Evolutionary conservation across 2,113 vertebrate species (phyloP), one percentile per base, ranked within the genome.

Genomic region (Pelvicachromis taeniatus): DNA sequence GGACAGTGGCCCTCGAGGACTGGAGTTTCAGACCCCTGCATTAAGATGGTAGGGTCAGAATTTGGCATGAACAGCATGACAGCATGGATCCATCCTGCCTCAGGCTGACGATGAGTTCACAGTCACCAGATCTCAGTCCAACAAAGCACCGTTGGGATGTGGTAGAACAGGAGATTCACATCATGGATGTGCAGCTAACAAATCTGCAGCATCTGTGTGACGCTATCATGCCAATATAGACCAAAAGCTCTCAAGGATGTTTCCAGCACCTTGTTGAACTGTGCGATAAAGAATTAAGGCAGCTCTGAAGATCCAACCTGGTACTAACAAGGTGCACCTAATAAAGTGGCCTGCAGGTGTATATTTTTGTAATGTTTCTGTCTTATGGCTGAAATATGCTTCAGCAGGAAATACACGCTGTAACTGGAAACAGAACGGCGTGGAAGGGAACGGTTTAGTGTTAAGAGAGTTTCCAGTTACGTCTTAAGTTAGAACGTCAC

Each of bases 361-460:
- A 75, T 31, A 52, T 33, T 33, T 52, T 33, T 75, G 26, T 31
- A 75, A 70, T 21, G 23, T 13, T 5, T 59, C 7, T 45, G 3
- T 59, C 26, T 50, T 26, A 77, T 38, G 33, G 13, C 61, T 65
- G 11, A 65, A 38, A 65, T 65, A 38, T 5, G 33, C 61, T 65
- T 65, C 61, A 38, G 61, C 61, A 65, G 61, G 61, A 65, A 65
- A 65, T 38, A 65, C 38, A 65, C 33, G 6, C 61, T 65, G 59
- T 65, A 65, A 65, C 33, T 5, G 33, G 6, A 65, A 38, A 65
- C 33, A 65, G 61, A 65, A 65, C 38, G 38, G 10, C n/a, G 21
- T 38, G 21, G 2, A 33, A 21, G 11, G 33, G 21, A 63, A n/a
- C 33, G 0, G 19, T 63, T 63, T 38, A 63, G 19, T 10, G 38